These are phyloP conservation scores for Anthonomus grandis DNA, from an alignment of 1,140 invertebrate species.

Conservation along the genomic window DNA sequence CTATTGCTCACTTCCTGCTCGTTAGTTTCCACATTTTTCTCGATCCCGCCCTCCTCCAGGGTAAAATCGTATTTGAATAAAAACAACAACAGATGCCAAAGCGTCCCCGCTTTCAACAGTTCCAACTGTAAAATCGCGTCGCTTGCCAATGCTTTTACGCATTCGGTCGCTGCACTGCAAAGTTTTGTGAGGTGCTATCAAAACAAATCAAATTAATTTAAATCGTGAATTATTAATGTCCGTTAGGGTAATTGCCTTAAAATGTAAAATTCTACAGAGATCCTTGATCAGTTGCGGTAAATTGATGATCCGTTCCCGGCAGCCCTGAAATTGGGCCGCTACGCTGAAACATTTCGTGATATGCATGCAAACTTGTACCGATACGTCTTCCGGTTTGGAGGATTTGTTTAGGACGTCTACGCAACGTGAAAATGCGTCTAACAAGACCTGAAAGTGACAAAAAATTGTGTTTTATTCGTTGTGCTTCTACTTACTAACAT, in stretches of 20 bases:
- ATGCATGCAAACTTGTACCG: slow-evolving; percentile 91
- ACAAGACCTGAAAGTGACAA: slow-evolving; percentile 66
- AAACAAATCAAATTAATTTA: slow-evolving; percentile 3
- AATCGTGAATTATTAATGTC: neutral
- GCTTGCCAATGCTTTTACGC: slow-evolving; percentile 75
- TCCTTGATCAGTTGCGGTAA: slow-evolving; percentile 84
- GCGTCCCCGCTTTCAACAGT: slow-evolving; percentile 84
- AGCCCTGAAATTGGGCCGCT: slow-evolving; percentile 89
- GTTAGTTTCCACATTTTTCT: slow-evolving; percentile 78
- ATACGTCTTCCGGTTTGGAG: slow-evolving; percentile 73
- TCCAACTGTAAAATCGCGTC: slow-evolving; percentile 85
- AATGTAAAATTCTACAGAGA: slow-evolving; percentile 85
- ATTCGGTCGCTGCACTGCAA: slow-evolving; percentile 79
- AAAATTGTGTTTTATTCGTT: no score
- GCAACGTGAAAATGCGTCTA: slow-evolving; percentile 88
- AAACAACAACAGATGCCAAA: slow-evolving; percentile 90
- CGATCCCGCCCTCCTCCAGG: slow-evolving; percentile 92
- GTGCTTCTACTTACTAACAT: no score
- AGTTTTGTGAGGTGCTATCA: slow-evolving; percentile 75
- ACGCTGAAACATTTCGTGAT: slow-evolving; percentile 91
- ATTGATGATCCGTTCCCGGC: slow-evolving; percentile 83
- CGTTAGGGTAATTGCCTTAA: slow-evolving; percentile 60
- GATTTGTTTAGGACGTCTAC: slow-evolving; percentile 82
- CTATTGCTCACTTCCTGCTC: slow-evolving; percentile 86
- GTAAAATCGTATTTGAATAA: slow-evolving; percentile 98